Evolutionary conservation across 2,888 invertebrate genomes (phyloP), one percentile per base, ranked within the genome.

Genomic region (Apodemia duryi): DNA sequence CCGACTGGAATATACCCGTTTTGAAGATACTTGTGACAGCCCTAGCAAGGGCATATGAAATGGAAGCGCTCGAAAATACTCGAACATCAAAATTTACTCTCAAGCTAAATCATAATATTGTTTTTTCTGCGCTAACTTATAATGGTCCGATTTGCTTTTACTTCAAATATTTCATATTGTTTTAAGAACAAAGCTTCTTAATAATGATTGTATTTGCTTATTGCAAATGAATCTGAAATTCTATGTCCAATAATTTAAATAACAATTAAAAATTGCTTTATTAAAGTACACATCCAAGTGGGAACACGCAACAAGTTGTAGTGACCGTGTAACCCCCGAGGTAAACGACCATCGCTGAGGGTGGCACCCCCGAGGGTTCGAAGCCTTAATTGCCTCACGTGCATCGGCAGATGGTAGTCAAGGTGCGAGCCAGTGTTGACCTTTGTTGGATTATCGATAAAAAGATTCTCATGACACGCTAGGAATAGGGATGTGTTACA

Each of bases 401-500:
- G 88, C 82, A 81, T 79, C 80, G 85, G 91, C 91, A 91, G 91
- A 88, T 91, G 89, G 86, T 70, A 81, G 84, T 87, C 91, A 91
- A 91, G 91, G 91, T 91, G 91, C 88, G 82, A 81, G 78, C 75
- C 80, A 90, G 89, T 80, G 90, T 78, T 84, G 90, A 77, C 75
- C 83, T 78, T 77, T 75, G 46, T 46, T 46, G 75, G 70, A 64
- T 77, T 84, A 81, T 88, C 88, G 88, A 88, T 86, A 79, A 75
- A 77, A 77, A 74, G 67, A 65, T 61, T 57, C 57, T 11, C 57
- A 57, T 46, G 46, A 29, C 57, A 57, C 54, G 57, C 54, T 57
- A 57, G 57, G 6, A 57, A 32, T 57, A 57, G 57, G 57, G 57
- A 29, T 57, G 32, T 57, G 13, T 57, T 46, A 13, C 46, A 46